phyloP scores from a whole-genome alignment of 2,113 vertebrate species.

The Paramisgurnus dabryanus region DNA sequence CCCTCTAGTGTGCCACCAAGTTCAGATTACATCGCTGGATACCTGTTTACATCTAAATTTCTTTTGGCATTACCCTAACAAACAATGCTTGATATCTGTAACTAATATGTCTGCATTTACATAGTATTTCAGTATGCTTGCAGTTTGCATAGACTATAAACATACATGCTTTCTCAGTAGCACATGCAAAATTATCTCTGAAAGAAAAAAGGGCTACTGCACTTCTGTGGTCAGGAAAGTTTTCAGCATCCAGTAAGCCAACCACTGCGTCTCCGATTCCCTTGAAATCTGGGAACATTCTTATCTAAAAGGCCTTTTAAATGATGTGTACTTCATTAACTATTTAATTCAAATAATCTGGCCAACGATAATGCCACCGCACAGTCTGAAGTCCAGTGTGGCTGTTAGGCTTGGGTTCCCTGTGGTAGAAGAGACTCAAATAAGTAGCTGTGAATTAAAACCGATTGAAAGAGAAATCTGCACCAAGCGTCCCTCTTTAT shows the following conservation, averaged over 20 bases:
- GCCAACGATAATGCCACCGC: not conserved
- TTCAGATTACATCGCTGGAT: not conserved
- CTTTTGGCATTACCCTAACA: not conserved
- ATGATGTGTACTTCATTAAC: slow-evolving; percentile 29
- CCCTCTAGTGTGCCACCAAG: slow-evolving; percentile 19
- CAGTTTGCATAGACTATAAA: slow-evolving; percentile 25
- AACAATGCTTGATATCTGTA: not conserved
- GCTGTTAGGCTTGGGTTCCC: slow-evolving; percentile 16
- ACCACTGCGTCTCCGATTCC: not conserved
- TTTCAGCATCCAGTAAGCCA: slow-evolving; percentile 28
- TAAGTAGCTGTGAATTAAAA: slow-evolving; percentile 33
- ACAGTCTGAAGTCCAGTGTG: slow-evolving; percentile 19
- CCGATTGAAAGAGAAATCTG: slow-evolving; percentile 18
- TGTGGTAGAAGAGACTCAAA: not conserved
- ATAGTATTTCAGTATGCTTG: not conserved
- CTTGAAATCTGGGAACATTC: not conserved
- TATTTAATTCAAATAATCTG: slow-evolving; percentile 35
- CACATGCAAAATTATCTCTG: slow-evolving; percentile 25
- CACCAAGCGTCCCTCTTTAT: not conserved
- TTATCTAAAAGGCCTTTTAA: slow-evolving; percentile 32
- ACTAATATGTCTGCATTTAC: not conserved
- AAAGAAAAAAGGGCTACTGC: slow-evolving; percentile 37
- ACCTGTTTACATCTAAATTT: slow-evolving; percentile 13
- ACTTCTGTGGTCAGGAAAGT: slow-evolving; percentile 72
- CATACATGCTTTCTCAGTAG: slow-evolving; percentile 13